Percentiles rank a stretch among this genome's conserved stretches.
phyloP scores from a whole-genome alignment of 64 coral and sea anemone species.

The Montipora foliosa region DNA sequence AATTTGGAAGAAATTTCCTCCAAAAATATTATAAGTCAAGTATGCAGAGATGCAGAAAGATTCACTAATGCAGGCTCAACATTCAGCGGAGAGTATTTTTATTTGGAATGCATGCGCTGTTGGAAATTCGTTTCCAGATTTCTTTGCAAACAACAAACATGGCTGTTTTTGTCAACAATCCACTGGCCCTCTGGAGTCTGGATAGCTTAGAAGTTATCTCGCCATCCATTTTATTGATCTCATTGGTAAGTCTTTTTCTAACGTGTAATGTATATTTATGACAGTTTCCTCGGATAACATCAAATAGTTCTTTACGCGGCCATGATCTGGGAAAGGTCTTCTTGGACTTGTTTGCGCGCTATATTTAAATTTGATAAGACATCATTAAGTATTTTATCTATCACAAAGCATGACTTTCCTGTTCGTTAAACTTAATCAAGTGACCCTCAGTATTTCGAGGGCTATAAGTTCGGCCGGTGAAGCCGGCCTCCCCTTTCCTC shows the following conservation, averaged over 20 bases:
- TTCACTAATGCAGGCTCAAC: neutral
- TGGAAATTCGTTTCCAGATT: neutral
- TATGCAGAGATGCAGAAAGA: too few relatives aligned
- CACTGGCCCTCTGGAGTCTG: neutral
- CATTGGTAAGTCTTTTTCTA: neutral
- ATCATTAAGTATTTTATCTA: neutral
- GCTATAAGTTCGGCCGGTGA: too few relatives aligned
- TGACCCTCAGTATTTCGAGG: too few relatives aligned
- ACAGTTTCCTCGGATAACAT: too few relatives aligned
- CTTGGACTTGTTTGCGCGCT: neutral
- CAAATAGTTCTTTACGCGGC: too few relatives aligned
- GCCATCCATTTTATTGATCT: neutral
- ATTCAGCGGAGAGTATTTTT: constrained; percentile 8
- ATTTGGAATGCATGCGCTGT: neutral
- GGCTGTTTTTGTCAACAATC: neutral
- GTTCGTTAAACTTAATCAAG: too few relatives aligned
- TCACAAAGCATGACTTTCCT: neutral
- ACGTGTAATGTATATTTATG: neutral
- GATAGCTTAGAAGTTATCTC: neutral
- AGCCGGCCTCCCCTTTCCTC: too few relatives aligned
- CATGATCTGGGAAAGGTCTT: too few relatives aligned
- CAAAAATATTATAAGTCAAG: too few relatives aligned
- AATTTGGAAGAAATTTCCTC: neutral
- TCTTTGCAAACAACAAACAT: constrained; percentile 8
- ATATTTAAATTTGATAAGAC: neutral